Evolutionary conservation across 30 jellyfish, hydroid and myxozoan genomes (phyloP).

Genomic region (Aurelia sp.): DNA sequence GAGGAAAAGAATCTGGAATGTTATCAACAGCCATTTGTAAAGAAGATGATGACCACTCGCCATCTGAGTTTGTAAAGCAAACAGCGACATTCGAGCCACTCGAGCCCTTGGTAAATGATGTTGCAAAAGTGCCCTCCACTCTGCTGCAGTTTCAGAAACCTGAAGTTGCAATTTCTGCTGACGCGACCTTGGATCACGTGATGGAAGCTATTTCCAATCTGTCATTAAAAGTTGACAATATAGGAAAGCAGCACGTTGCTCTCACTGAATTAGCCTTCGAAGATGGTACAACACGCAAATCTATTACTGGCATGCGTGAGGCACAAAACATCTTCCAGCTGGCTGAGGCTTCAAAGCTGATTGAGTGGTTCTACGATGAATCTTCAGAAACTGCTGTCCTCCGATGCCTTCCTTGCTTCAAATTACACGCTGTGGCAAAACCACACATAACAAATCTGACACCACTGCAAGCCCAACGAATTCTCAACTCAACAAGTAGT

Average conservation of each 20-base stretch:
- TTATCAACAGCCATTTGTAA: too few species aligned
- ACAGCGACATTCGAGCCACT: too few species aligned
- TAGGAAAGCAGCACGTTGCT: constrained; percentile 20
- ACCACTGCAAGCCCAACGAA: constrained; percentile 36
- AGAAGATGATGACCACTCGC: too few species aligned
- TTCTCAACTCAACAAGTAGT: constrained; percentile 4
- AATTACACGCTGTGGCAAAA: constrained; percentile 12
- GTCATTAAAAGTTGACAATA: constrained; percentile 42
- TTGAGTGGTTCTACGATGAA: constrained; percentile 66
- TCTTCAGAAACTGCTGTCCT: constrained; percentile 21
- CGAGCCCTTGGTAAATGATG: too few species aligned
- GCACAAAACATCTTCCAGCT: constrained; percentile 38
- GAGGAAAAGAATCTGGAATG: too few species aligned
- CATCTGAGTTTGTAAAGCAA: too few species aligned
- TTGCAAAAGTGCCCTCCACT: too few species aligned
- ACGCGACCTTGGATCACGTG: not conserved
- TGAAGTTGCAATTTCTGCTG: too few species aligned
- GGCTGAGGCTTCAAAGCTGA: constrained; percentile 15
- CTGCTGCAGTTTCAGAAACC: too few species aligned
- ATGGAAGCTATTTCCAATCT: constrained; percentile 38
- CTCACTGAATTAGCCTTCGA: constrained; percentile 30
- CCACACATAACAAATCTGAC: constrained; percentile 3
- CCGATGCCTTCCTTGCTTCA: constrained; percentile 27
- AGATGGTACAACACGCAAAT: constrained; percentile 14
- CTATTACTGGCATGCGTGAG: not conserved